These are phyloP conservation scores for Menura novaehollandiae DNA, from an alignment of 2,113 vertebrate genomes.

Conservation along the genomic window DNA sequence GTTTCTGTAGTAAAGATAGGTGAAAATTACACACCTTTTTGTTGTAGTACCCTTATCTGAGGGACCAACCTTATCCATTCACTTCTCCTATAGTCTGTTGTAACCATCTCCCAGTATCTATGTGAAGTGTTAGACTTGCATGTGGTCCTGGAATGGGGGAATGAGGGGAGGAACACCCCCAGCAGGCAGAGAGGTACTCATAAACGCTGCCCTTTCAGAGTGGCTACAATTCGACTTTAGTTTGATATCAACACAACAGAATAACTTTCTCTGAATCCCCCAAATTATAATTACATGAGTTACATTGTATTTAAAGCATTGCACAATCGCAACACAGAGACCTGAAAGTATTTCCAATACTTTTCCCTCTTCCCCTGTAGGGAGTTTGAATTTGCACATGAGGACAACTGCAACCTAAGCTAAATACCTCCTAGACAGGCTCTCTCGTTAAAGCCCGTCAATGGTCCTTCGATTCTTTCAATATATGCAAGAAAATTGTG, in stretches of 20 bases:
- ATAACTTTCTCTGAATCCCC: rapidly evolving
- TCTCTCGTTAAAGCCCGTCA: neutral
- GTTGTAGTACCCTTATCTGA: neutral
- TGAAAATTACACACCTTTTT: neutral
- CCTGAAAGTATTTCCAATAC: neutral
- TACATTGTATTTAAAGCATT: neutral
- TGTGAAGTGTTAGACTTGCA: neutral
- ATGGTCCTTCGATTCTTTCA: neutral
- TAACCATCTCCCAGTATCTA: neutral
- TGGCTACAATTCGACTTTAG: neutral
- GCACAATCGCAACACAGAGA: neutral
- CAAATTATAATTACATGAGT: neutral
- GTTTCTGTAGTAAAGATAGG: neutral
- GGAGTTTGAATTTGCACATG: constrained; percentile 29
- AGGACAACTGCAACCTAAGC: neutral
- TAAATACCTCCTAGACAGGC: neutral
- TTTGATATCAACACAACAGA: neutral
- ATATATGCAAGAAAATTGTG: neutral
- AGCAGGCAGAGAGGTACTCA: neutral
- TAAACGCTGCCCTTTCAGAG: neutral
- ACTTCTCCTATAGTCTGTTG: neutral
- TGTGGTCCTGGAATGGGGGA: neutral
- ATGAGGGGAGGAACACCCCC: neutral
- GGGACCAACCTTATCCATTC: neutral
- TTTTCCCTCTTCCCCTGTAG: neutral